A percentile compares a stretch with the other conserved stretches of the same genome.
phyloP scores from a whole-genome alignment of 2,113 vertebrate species.

The Ailurus styani region DNA sequence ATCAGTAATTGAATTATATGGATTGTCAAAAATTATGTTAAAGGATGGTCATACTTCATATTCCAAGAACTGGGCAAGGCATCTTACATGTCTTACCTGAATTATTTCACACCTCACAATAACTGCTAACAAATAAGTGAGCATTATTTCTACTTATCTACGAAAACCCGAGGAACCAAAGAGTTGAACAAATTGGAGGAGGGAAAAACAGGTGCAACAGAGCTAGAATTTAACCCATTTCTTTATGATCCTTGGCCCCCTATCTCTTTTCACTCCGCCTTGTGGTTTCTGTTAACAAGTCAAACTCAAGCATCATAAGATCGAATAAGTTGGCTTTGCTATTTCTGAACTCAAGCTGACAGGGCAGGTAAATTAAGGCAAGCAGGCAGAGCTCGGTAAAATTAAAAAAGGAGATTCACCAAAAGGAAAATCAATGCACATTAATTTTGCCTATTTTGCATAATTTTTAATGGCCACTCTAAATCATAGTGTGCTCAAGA shows the following conservation, averaged over 20 bases:
- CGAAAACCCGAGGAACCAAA: not conserved
- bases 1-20: not conserved
- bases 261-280: not conserved
- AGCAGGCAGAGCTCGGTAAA: not conserved
- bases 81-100: not conserved
- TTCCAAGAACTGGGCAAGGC: not conserved
- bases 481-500: conserved; percentile 57
- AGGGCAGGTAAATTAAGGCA: conserved; percentile 30
- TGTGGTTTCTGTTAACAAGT: not conserved
- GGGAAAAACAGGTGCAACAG: not conserved
- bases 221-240: not conserved
- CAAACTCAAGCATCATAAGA: not conserved
- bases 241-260: not conserved
- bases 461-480: conserved; percentile 57
- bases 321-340: not conserved
- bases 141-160: not conserved
- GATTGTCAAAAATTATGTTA: not conserved
- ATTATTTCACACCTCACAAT: not conserved
- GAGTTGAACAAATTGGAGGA: not conserved
- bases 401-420: not conserved
- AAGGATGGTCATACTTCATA: not conserved
- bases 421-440: conserved; percentile 51
- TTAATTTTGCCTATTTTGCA: conserved; percentile 65
- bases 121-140: not conserved
- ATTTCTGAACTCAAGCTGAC: not conserved